phyloP scores from a whole-genome alignment of 1,140 invertebrate genomes.

The Augochlora pura region DNA sequence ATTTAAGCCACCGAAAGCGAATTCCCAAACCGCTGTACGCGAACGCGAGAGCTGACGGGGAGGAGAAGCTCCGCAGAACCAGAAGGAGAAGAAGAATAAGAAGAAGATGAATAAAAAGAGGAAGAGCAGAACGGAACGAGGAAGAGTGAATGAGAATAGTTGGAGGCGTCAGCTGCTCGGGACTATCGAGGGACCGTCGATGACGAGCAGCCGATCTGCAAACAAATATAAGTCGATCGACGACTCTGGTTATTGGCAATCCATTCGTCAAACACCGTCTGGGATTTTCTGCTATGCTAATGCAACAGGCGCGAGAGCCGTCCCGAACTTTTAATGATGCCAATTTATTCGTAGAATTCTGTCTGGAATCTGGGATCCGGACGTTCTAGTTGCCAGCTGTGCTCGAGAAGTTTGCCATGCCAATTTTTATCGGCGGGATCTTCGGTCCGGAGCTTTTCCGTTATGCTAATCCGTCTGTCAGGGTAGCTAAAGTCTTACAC shows the following conservation, averaged over 20 bases:
- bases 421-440: constrained; percentile 23
- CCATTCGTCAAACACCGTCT: constrained; percentile 36
- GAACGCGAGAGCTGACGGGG: background rate
- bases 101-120: background rate
- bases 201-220: constrained; percentile 32
- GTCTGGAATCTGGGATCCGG: constrained; percentile 8
- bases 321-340: constrained; percentile 38
- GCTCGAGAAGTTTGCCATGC: background rate
- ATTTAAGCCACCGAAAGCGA: too few relatives aligned
- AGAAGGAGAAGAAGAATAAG: too few relatives aligned
- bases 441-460: background rate
- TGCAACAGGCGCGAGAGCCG: constrained; percentile 11
- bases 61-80: background rate
- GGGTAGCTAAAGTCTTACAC: too few relatives aligned
- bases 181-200: constrained; percentile 37
- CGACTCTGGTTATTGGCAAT: constrained; percentile 22
- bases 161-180: constrained; percentile 56
- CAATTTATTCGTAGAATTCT: constrained; percentile 47
- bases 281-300: constrained; percentile 13
- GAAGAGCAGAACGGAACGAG: background rate
- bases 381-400: constrained; percentile 4
- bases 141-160: constrained; percentile 2
- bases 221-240: constrained; percentile 38
- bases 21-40: too few relatives aligned
- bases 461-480: background rate